phyloP scores from a whole-genome alignment of 1,140 invertebrate species.

The Platyura marginata region DNA sequence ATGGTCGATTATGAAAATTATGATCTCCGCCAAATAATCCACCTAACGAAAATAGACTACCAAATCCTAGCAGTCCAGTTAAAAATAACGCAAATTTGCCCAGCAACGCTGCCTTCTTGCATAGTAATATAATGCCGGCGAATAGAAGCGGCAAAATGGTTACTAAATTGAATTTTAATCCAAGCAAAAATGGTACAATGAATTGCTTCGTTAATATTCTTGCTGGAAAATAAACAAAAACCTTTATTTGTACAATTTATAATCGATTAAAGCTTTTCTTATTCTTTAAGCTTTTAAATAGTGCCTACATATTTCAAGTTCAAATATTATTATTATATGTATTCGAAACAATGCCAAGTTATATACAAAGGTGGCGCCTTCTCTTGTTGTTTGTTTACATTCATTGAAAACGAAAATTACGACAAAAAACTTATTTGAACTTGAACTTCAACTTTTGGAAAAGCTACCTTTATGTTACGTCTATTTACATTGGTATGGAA shows the following conservation, averaged over 20 bases:
- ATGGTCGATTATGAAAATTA: background rate
- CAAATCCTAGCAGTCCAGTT: conserved; percentile 40
- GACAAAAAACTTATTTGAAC: too few relatives aligned
- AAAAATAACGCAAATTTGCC: conserved; percentile 50
- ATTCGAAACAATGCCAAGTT: too few relatives aligned
- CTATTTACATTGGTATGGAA: too few relatives aligned
- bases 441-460: too few relatives aligned
- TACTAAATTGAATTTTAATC: conserved; percentile 54
- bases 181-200: conserved; percentile 47
- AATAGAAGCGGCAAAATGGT: conserved; percentile 50
- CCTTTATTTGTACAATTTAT: background rate
- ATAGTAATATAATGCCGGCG: conserved; percentile 41
- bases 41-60: conserved; percentile 16
- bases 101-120: conserved; percentile 51
- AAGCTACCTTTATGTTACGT: too few relatives aligned
- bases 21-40: conserved; percentile 3
- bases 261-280: background rate
- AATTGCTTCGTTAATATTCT: conserved; percentile 44
- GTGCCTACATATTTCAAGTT: too few relatives aligned
- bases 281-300: too few relatives aligned
- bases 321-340: too few relatives aligned
- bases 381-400: too few relatives aligned
- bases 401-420: too few relatives aligned
- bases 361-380: too few relatives aligned
- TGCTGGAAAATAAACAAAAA: conserved; percentile 24